These are phyloP conservation scores for Lepidostoma basale DNA, from an alignment of 1,140 invertebrate species.

Conservation along the genomic window DNA sequence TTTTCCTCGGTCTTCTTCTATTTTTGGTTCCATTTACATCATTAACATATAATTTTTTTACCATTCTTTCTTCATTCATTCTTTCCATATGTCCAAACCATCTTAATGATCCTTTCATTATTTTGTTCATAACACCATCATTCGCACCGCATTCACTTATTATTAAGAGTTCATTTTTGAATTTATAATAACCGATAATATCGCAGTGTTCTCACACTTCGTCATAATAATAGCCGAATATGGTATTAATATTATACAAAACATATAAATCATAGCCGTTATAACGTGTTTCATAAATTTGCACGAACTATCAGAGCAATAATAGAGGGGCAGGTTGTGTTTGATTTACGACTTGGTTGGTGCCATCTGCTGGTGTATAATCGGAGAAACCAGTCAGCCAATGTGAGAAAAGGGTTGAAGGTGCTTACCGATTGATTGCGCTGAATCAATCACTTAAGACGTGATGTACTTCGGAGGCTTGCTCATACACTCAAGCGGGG, in stretches of 20 bases:
- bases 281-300: neutral
- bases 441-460: neutral
- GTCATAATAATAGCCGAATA: no score
- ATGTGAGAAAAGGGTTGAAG: neutral
- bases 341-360: slow-evolving; percentile 1
- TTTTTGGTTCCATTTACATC: no score
- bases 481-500: neutral
- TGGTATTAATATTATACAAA: no score
- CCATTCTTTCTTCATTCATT: no score
- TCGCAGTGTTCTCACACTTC: no score
- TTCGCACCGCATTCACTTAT: neutral
- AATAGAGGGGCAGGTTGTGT: neutral
- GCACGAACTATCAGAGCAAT: neutral
- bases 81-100: no score
- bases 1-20: no score
- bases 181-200: no score
- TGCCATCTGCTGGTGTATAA: slow-evolving; percentile 16
- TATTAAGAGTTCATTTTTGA: neutral
- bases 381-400: slow-evolving; percentile 1
- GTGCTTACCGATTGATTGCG: neutral
- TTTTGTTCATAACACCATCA: neutral
- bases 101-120: no score
- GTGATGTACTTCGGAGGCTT: neutral
- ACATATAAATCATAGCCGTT: no score
- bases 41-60: no score